Base-by-base conservation (phyloP, 1,140 invertebrate genomes). In the Drosophila virilis region DNA sequence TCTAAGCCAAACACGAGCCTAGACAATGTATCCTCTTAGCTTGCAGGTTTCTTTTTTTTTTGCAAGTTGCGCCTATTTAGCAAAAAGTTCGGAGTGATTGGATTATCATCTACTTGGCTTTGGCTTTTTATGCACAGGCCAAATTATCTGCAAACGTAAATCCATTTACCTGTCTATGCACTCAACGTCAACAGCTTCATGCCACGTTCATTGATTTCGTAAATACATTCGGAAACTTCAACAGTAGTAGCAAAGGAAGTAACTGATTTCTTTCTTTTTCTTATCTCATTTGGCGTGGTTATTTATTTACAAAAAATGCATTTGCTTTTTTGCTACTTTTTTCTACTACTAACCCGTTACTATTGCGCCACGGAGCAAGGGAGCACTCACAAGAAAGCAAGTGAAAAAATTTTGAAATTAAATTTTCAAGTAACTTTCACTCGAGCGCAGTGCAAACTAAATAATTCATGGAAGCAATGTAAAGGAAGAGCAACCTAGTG, bases 361-460 rank as follows among this genome's bases (percentile, higher is more conserved):
- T 35, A 15, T 40, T 52, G 37, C 43, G 38, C 8, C 28, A 51
- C 10, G 42, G 50, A 57, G 61, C 17, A 67, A 45, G 52, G 8
- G 52, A 46, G 22, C n/a, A 28, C 37, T 43, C n/a, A 35, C 37
- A 67, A 52, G 22, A 64, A 52, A 45, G 57, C 61, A 58, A 59
- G 45, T 67, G 67, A 68, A 72, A 71, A 74, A 82, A 69, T 71
- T 64, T 88, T 83, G 66, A 88, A 88, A 88, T 86, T 88, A 83
- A 88, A 83, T 88, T 88, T 88, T 88, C 76, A 83, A 88, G 83
- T 72, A 88, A 88, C 83, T 88, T 88, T 88, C 83, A 88, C 79
- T 88, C 59, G 69, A 88, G 83, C 83, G 83, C 83, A 79, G 72
- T 80, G 83, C 77, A 88, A 88, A 89, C 83, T 88, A 83, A 88